These are phyloP conservation scores for Metacarcinus magister DNA, from an alignment of 2,888 invertebrate species.

Conservation along the genomic window DNA sequence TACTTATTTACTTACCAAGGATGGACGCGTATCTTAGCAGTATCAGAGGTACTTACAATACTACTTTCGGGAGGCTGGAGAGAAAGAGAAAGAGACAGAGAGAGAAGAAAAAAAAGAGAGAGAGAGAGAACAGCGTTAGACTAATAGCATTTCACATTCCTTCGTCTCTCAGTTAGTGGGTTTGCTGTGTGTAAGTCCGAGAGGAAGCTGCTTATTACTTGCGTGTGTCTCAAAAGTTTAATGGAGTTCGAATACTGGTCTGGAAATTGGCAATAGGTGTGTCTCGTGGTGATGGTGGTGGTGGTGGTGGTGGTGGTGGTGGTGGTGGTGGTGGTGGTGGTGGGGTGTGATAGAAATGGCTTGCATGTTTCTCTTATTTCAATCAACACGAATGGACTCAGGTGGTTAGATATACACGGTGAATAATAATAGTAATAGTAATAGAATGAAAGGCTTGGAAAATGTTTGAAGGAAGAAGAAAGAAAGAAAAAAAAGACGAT, in stretches of 20 bases:
- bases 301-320: background rate
- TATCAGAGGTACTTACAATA: background rate
- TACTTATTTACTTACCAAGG: background rate
- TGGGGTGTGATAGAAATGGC: background rate
- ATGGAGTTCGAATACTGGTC: background rate
- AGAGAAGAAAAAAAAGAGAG: too few species aligned
- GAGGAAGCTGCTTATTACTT: background rate
- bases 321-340: background rate
- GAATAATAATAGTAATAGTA: too few species aligned
- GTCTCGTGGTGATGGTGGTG: background rate
- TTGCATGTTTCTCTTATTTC: too few species aligned
- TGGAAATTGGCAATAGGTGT: background rate
- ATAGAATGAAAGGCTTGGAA: too few species aligned
- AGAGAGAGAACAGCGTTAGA: background rate
- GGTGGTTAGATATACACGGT: too few species aligned
- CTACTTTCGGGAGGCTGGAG: background rate
- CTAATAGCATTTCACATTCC: background rate
- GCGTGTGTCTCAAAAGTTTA: background rate
- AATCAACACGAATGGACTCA: too few species aligned
- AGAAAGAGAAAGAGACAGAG: too few species aligned
- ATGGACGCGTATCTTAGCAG: background rate
- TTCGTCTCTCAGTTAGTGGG: background rate
- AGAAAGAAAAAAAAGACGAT: too few species aligned
- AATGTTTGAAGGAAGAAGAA: too few species aligned
- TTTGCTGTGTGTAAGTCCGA: background rate